phyloP scores from a whole-genome alignment of 2,888 invertebrate species.

The Malacosoma neustria region DNA sequence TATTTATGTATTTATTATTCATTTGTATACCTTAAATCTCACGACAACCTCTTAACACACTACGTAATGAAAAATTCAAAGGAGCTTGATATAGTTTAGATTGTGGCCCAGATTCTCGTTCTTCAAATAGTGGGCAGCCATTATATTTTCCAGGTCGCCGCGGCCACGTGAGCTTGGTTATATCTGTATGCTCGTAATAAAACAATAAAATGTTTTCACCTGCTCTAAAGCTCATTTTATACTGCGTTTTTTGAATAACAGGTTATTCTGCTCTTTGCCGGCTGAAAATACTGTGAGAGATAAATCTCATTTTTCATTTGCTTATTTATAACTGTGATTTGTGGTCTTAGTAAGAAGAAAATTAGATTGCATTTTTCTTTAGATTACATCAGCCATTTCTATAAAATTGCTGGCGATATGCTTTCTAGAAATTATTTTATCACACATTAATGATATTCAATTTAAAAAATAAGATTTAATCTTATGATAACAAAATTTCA shows the following conservation, averaged over 20 bases:
- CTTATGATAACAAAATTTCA: too few relatives aligned
- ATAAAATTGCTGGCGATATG: too few relatives aligned
- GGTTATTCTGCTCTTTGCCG: background rate
- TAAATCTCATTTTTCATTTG: background rate
- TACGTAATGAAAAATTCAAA: constrained; percentile 16
- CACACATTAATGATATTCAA: too few relatives aligned
- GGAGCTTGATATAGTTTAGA: constrained; percentile 27
- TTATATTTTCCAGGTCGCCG: constrained; percentile 37
- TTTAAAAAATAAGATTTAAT: too few relatives aligned
- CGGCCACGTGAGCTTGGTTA: constrained; percentile 30
- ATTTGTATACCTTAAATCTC: too few relatives aligned
- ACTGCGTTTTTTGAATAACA: constrained; percentile 14
- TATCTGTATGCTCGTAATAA: constrained; percentile 46
- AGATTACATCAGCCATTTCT: too few relatives aligned
- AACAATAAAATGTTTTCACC: constrained; percentile 34
- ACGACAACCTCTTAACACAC: too few relatives aligned
- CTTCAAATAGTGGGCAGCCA: constrained; percentile 31
- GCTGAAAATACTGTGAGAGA: background rate
- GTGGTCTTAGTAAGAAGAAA: background rate
- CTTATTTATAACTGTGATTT: background rate
- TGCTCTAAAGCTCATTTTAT: constrained; percentile 23
- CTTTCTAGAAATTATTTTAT: too few relatives aligned
- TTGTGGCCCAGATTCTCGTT: constrained; percentile 45
- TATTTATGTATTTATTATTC: too few relatives aligned
- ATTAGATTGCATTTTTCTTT: background rate